Percentiles rank a stretch among this genome's conserved stretches.
phyloP scores from a whole-genome alignment of 2,113 vertebrate species.

The Boulengeromyrus knoepffleri region DNA sequence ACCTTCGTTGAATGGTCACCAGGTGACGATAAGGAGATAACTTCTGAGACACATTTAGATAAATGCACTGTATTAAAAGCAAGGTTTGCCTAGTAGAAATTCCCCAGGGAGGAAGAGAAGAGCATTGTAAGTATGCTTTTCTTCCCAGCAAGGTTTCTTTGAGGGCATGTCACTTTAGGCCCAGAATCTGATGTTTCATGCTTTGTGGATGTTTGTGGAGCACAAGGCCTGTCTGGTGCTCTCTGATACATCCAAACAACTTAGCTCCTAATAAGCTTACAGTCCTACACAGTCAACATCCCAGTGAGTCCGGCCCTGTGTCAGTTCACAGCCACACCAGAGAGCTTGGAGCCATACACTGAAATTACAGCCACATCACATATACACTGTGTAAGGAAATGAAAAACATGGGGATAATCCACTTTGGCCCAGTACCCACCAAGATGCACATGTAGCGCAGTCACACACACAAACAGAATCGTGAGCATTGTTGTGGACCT shows the following conservation, averaged over 20 bases:
- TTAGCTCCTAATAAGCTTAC: neutral
- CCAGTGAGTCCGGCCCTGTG: neutral
- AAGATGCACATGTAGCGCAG: neutral
- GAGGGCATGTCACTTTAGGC: neutral
- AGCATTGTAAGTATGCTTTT: neutral
- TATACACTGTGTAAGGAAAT: neutral
- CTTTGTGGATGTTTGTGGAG: neutral
- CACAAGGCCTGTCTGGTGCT: neutral
- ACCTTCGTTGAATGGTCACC: neutral
- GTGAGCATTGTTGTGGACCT: neutral
- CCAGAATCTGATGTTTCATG: neutral
- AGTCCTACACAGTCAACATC: neutral
- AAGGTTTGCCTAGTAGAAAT: neutral
- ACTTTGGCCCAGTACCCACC: neutral
- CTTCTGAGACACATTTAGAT: neutral
- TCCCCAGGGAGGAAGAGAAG: neutral
- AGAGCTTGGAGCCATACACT: neutral
- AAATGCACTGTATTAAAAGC: neutral
- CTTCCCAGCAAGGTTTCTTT: neutral
- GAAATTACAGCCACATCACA: neutral
- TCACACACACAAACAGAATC: neutral
- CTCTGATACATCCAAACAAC: neutral
- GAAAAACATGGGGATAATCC: neutral
- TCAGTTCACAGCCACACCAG: neutral
- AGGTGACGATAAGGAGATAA: neutral